Evolutionary conservation across 2,797 vertebrate genomes (phyloP).

Genomic region (Poeciliopsis infans): DNA sequence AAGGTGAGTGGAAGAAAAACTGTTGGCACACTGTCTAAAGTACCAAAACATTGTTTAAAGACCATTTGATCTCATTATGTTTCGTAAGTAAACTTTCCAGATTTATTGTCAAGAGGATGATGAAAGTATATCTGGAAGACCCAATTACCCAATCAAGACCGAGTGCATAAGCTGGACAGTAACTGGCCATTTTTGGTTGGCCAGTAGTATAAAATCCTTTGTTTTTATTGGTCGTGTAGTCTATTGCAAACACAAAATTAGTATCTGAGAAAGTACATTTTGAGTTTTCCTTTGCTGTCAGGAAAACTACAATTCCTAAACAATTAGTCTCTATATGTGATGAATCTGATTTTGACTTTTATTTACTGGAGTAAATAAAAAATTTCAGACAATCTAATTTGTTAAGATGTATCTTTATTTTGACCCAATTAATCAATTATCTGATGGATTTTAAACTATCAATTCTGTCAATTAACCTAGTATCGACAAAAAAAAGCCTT

Average conservation of each 20-base stretch:
- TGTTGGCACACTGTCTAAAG: neutral
- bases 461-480: neutral
- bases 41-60: neutral
- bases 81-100: neutral
- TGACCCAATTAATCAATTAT: neutral
- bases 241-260: neutral
- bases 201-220: neutral
- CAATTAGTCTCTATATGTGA: neutral
- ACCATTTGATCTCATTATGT: neutral
- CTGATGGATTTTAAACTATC: neutral
- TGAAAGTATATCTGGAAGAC: neutral
- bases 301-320: neutral
- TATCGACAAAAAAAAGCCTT: neutral
- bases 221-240: neutral
- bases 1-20: neutral
- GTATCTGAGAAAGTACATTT: neutral
- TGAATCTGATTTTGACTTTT: constrained; percentile 2
- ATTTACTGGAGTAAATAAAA: neutral
- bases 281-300: neutral
- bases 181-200: neutral
- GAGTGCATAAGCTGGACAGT: neutral
- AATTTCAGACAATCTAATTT: neutral
- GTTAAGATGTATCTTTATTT: neutral
- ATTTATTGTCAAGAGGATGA: neutral
- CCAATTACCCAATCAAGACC: neutral